Conservation (phyloP, 1,140 invertebrate species). For the Bombus vancouverensis region DNA sequence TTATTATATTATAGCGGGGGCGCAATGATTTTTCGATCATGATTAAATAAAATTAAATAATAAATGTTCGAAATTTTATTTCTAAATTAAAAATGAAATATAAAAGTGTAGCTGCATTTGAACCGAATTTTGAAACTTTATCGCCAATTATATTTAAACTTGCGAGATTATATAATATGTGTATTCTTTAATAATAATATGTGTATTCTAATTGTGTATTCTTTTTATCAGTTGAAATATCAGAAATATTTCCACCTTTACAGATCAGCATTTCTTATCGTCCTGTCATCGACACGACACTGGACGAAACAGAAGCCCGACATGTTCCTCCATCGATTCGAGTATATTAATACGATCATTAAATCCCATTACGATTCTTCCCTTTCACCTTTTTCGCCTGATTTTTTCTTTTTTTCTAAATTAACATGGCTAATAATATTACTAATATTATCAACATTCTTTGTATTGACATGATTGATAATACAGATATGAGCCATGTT, state of each 20-base stretch:
- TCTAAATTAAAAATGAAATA: no score
- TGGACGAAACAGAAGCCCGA: constrained; percentile 89
- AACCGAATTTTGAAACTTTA: background rate
- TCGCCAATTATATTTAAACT: background rate
- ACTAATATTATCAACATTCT: background rate
- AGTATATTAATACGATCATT: constrained; percentile 84
- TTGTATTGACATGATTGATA: background rate
- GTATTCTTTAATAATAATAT: no score
- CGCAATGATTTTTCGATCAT: no score
- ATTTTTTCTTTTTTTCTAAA: background rate
- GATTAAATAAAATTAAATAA: no score
- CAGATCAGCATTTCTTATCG: constrained; percentile 90
- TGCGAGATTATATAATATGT: background rate
- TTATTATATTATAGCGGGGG: no score
- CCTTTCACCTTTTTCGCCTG: background rate
- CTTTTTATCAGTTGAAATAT: background rate
- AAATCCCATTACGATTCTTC: background rate
- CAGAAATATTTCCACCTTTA: constrained; percentile 35
- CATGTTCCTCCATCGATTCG: constrained; percentile 89
- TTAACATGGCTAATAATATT: background rate
- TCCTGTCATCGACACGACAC: constrained; percentile 93
- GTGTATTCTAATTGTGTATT: no score
- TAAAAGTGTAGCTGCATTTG: no score
- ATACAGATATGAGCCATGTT: background rate
- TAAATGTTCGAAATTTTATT: no score